Base-by-base conservation (phyloP, 1,140 invertebrate species). In the Drosophila simulans region DNA sequence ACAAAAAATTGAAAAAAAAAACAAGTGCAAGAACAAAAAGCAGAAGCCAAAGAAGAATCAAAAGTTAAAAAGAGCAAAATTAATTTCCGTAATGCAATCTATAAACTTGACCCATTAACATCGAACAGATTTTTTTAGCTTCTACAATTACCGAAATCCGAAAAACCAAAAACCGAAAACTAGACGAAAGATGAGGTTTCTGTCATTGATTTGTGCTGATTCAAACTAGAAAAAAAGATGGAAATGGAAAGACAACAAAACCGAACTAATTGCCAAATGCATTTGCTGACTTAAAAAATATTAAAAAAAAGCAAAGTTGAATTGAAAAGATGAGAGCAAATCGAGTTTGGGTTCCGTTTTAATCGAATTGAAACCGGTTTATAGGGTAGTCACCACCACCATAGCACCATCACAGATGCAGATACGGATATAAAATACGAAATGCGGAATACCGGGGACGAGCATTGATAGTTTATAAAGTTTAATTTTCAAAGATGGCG, bases 21-120 rank as follows among this genome's bases (percentile, higher is more conserved):
- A 49, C 27, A 64, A 53, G 45, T 42, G 53, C 51, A 45, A 10
- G 15, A 15, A 65, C 40, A 40, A 68, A 39, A 46, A 42, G 56
- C 31, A 43, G 35, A 58, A 55, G 12, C 63, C 80, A 53, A 57
- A 35, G 48, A 51, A 51, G 48, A 51, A 51, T 7, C n/a, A 51
- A 51, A 20, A 34, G 10, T 10, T 27, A 63, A 54, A 39, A 68
- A 56, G 48, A 48, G 66, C 46, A 49, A 54, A 66, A 56, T 73
- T 43, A 48, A 51, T 68, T 77, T 73, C 72, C 64, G 81, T 81
- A 88, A 69, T 86, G 83, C 83, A 86, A 86, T 88, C 79, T 88
- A 88, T 86, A 89, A 88, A 88, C 83, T 88, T 88, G 83, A 88
- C 83, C 83, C 83, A 88, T 83, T 83, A 80, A 88, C 62, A 78